A percentile compares a stretch with the other conserved stretches of the same genome.
Evolutionary conservation across 2,888 invertebrate species (phyloP).

Genomic region (Timema cristinae): DNA sequence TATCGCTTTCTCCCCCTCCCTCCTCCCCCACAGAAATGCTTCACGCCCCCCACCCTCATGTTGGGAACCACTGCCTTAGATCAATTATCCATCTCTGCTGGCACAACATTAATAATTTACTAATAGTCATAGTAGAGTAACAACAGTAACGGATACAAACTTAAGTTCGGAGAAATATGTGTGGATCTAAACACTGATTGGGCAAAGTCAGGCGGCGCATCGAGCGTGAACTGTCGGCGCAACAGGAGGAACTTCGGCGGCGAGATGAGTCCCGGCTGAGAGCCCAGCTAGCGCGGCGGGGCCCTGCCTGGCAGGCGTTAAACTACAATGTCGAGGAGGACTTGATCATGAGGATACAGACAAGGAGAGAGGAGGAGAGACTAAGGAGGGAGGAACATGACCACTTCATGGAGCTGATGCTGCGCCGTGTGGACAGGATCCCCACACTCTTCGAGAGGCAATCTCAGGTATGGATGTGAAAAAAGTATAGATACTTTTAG

Average conservation of each 20-base stretch:
- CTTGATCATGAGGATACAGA: constrained; percentile 60
- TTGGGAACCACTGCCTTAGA: no score
- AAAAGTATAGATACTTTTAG: no score
- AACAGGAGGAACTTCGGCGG: constrained; percentile 56
- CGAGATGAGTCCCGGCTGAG: constrained; percentile 56
- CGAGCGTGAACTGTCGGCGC: constrained; percentile 57
- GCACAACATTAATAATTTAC: no score
- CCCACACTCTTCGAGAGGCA: constrained; percentile 68
- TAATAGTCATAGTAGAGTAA: no score
- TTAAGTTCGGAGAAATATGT: constrained; percentile 1
- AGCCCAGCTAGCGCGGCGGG: constrained; percentile 57
- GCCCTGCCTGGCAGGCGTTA: constrained; percentile 67
- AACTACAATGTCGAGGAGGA: constrained; percentile 64
- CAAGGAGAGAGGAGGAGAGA: constrained; percentile 63
- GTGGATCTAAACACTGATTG: neutral
- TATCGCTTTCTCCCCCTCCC: no score
- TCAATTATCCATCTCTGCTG: no score
- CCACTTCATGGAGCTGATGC: constrained; percentile 68
- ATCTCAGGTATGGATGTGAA: constrained; percentile 50
- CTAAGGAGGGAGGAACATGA: constrained; percentile 63
- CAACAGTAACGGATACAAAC: neutral
- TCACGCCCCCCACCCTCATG: no score
- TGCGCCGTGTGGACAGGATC: constrained; percentile 63
- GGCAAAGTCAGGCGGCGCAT: constrained; percentile 46
- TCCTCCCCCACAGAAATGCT: no score